Conservation (phyloP, 2,888 invertebrate species). For the Meteorus cinctellus region DNA sequence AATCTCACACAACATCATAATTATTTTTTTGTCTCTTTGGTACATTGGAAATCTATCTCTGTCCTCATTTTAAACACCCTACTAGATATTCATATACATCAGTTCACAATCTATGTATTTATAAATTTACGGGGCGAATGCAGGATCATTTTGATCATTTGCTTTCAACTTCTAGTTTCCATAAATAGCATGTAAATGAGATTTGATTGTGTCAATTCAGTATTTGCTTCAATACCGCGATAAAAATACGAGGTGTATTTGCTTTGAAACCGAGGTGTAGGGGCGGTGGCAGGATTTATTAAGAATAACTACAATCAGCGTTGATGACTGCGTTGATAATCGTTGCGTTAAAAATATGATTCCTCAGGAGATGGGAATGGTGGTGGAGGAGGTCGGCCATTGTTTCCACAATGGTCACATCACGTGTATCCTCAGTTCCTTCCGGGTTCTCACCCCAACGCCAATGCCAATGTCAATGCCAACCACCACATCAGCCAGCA, state of each 20-base stretch:
- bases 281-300: too few relatives aligned
- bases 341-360: constrained; percentile 65
- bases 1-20: too few relatives aligned
- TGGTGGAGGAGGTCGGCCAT: constrained; percentile 82
- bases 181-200: too few relatives aligned
- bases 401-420: constrained; percentile 96
- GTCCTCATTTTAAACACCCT: too few relatives aligned
- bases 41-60: too few relatives aligned
- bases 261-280: background rate
- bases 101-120: too few relatives aligned
- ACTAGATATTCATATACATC: too few relatives aligned
- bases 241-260: background rate
- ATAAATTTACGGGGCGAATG: too few relatives aligned
- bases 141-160: too few relatives aligned
- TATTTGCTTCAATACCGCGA: background rate
- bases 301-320: background rate
- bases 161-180: too few relatives aligned
- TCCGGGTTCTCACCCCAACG: constrained; percentile 90
- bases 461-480: constrained; percentile 76
- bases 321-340: constrained; percentile 26
- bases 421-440: constrained; percentile 96
- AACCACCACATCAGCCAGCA: constrained; percentile 74
- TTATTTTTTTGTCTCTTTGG: too few relatives aligned
- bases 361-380: constrained; percentile 72
- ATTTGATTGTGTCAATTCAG: too few relatives aligned